These are phyloP conservation scores for Lathamus discolor DNA, from an alignment of 2,113 vertebrate genomes.

Conservation along the genomic window DNA sequence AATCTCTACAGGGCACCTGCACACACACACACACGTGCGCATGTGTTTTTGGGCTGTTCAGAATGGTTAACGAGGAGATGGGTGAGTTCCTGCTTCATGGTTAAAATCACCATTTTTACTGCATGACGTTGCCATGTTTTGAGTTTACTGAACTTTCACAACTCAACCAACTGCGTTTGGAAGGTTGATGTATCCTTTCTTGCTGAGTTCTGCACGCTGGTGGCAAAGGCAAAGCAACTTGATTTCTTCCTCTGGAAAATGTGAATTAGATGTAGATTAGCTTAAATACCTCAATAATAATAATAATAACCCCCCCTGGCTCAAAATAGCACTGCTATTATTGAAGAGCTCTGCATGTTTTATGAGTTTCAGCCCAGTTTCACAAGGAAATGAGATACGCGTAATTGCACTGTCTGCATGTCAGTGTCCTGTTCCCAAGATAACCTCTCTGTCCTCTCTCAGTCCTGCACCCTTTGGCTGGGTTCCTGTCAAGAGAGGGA, in stretches of 20 bases:
- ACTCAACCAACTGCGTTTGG: neutral
- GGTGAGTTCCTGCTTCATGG: neutral
- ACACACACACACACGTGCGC: accelerated
- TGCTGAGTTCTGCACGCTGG: neutral
- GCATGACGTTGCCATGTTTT: neutral
- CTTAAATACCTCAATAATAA: neutral
- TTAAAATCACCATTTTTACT: neutral
- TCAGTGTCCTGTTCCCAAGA: neutral
- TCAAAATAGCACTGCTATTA: neutral
- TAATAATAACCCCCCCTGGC: neutral
- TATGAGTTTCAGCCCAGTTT: neutral
- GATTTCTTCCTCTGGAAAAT: neutral
- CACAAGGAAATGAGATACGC: neutral
- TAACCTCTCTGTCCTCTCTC: neutral
- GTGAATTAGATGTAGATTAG: neutral
- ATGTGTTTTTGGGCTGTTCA: neutral
- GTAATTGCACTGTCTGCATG: neutral
- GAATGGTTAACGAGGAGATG: neutral
- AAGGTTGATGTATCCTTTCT: neutral
- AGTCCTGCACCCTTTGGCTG: neutral
- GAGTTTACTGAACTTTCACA: neutral
- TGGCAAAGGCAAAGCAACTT: neutral
- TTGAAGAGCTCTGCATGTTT: conserved; percentile 4
- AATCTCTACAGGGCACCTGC: neutral
- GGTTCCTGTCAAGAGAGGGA: neutral